phyloP scores from a whole-genome alignment of 1,140 invertebrate genomes.

The Hestina assimilis region DNA sequence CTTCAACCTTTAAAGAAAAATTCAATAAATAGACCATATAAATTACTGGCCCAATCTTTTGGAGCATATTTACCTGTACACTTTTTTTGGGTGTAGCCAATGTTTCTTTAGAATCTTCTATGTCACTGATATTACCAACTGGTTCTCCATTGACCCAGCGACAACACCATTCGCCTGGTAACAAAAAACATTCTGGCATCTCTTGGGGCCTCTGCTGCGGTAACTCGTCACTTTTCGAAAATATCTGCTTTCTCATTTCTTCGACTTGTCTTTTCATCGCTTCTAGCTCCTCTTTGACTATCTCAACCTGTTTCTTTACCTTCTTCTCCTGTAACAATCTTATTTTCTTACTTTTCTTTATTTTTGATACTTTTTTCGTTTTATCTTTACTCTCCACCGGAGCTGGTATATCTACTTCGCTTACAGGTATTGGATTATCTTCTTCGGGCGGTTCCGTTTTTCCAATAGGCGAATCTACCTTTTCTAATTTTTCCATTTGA shows the following conservation, averaged over 20 bases:
- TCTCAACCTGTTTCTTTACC: constrained; percentile 60
- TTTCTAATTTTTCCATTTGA: constrained; percentile 35
- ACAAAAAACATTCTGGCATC: constrained; percentile 49
- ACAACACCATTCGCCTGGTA: constrained; percentile 79
- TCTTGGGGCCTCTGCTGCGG: constrained; percentile 27
- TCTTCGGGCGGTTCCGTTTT: constrained; percentile 13
- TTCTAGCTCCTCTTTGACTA: constrained; percentile 54
- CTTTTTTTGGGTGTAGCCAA: constrained; percentile 43
- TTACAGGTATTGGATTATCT: constrained; percentile 10
- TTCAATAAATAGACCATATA: no score
- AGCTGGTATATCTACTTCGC: constrained; percentile 9
- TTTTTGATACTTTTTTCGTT: constrained; percentile 38
- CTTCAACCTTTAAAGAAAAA: constrained; percentile 76
- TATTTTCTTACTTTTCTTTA: constrained; percentile 59
- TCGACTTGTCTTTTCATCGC: constrained; percentile 58
- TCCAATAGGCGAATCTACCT: constrained; percentile 27
- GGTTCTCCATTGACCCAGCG: constrained; percentile 82
- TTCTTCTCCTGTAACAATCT: constrained; percentile 60
- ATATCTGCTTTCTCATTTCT: constrained; percentile 58
- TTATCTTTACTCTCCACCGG: constrained; percentile 13
- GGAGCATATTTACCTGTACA: constrained; percentile 65
- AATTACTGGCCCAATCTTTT: no score
- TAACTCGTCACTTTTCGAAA: constrained; percentile 44
- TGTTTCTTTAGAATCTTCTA: constrained; percentile 65
- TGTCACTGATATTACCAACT: constrained; percentile 73